Base-by-base conservation (phyloP, 2,113 vertebrate species). In the Sebastes fasciatus region DNA sequence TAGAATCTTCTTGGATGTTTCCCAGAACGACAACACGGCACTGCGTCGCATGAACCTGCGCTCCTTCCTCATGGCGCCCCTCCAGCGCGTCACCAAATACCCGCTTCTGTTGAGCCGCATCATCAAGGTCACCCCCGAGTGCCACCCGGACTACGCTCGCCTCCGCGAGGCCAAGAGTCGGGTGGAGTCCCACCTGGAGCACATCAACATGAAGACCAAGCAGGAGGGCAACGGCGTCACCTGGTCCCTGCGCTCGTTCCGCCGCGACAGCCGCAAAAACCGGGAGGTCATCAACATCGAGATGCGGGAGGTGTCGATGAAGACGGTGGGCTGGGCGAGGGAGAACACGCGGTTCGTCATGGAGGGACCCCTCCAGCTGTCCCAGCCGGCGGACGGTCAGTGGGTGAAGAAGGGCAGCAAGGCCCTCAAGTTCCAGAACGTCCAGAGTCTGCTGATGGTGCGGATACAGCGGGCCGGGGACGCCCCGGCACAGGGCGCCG, bases 151-250 rank as follows among this genome's bases (percentile, higher is more conserved):
- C 84, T 94, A 96, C 0, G 16, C 94, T 11, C 96, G 96, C 70
- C 96, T 98, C 81, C 94, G 96, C 43, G 97, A 98, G 83, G 97
- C 97, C 88, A 98, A 98, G 91, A 96, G 96, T 86, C 96, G 96
- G 9, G 97, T 98, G 1, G 97, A 98, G 62, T 97, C 97, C 70
- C 97, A 98, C 74, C 91, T 98, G 88, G 97, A 98, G 91, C 97
- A 98, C 94, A 98, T 98, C 92, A 98, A 98, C 93, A 98, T 97
- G 96, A 97, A 97, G 93, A 97, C 97, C 84, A 97, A 96, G 89
- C 97, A 97, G 93, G 97, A 98, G 77, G 96, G 97, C 3, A 94
- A 94, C 2, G 96, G 96, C 51, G 96, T 96, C 86, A 94, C 96
- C 0, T 98, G 97, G 97, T 97, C 96, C 1, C 95, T 98, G 5